Percentiles rank a stretch among this genome's conserved stretches.
phyloP scores from a whole-genome alignment of 2,113 vertebrate genomes.

The Miniopterus natalensis region DNA sequence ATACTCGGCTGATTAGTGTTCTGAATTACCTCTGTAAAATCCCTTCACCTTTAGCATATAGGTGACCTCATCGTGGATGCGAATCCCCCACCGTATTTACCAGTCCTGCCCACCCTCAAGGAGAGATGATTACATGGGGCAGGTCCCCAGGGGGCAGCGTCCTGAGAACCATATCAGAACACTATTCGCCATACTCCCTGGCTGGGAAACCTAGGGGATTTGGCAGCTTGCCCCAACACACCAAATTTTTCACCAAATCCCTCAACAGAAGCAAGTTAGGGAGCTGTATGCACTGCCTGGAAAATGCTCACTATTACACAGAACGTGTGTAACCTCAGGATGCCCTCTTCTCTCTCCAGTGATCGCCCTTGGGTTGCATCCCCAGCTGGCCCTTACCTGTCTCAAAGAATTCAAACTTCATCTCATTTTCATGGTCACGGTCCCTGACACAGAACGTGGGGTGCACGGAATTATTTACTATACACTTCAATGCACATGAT shows the following conservation, averaged over 20 bases:
- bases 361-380: fast-evolving
- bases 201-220: background rate
- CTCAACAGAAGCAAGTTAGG: background rate
- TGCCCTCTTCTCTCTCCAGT: background rate
- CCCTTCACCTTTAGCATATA: background rate
- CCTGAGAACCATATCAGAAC: background rate
- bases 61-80: background rate
- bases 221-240: background rate
- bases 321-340: background rate
- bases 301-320: fast-evolving
- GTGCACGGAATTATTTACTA: background rate
- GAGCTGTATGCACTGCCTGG: background rate
- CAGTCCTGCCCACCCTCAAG: background rate
- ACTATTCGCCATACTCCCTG: background rate
- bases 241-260: background rate
- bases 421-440: background rate
- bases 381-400: too few relatives aligned
- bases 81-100: background rate
- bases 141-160: background rate
- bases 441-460: background rate
- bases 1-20: background rate
- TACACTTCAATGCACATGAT: background rate
- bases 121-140: background rate
- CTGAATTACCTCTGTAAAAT: background rate
- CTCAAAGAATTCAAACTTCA: background rate